Conservation (phyloP, 2,888 invertebrate species). For the Orthonevra nobilis region DNA sequence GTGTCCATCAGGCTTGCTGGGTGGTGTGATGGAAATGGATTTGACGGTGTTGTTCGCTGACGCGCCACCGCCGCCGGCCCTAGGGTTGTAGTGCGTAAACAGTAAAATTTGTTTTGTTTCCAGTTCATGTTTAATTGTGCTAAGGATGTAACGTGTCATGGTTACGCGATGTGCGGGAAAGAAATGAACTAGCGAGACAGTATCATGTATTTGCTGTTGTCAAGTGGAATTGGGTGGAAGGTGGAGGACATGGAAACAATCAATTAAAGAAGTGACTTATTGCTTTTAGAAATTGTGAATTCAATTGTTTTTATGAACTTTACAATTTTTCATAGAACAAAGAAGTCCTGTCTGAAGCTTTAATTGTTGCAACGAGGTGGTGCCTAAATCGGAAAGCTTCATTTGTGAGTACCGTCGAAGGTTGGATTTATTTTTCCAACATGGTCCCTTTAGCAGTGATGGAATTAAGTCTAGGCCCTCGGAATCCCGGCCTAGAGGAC, state of each 20-base stretch:
- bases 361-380: too few species aligned
- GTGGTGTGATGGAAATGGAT: slow-evolving; percentile 42
- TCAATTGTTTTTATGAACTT: too few species aligned
- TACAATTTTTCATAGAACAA: too few species aligned
- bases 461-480: too few species aligned
- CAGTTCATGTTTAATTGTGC: slow-evolving; percentile 40
- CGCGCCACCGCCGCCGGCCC: too few species aligned
- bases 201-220: slow-evolving; percentile 3
- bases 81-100: slow-evolving; percentile 25
- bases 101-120: slow-evolving; percentile 32
- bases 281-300: not conserved
- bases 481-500: too few species aligned
- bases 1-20: slow-evolving; percentile 51
- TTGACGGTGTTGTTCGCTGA: not conserved
- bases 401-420: too few species aligned
- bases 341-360: too few species aligned
- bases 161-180: not conserved
- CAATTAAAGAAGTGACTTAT: not conserved
- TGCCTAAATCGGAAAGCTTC: too few species aligned
- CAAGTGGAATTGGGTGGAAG: slow-evolving; percentile 35
- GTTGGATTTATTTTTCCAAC: too few species aligned
- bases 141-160: slow-evolving; percentile 33
- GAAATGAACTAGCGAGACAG: not conserved
- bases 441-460: too few species aligned
- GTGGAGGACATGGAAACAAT: not conserved